These are phyloP conservation scores for Enteromius radiatus DNA, from an alignment of 2,797 vertebrate species.

Conservation along the genomic window DNA sequence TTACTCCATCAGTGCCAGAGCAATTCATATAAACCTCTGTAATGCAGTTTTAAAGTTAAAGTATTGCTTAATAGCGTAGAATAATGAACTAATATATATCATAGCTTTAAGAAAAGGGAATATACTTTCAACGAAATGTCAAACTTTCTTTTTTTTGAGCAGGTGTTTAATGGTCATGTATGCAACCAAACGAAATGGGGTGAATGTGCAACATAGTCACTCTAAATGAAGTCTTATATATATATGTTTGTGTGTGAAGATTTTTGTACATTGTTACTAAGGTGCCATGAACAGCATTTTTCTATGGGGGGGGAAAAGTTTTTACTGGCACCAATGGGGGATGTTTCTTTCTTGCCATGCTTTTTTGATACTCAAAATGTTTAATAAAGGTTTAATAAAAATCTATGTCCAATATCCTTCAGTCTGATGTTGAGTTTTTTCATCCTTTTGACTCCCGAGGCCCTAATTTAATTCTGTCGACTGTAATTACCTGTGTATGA, in stretches of 20 bases:
- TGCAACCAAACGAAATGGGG: background rate
- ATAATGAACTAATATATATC: slow-evolving; percentile 27
- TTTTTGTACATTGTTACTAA: slow-evolving; percentile 8
- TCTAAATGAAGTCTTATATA: slow-evolving; percentile 1
- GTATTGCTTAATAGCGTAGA: background rate
- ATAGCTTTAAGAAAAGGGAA: slow-evolving; percentile 18
- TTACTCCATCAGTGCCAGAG: slow-evolving; percentile 26
- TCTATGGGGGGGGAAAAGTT: slow-evolving; percentile 5
- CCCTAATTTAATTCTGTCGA: slow-evolving; percentile 1
- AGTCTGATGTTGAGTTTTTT: background rate
- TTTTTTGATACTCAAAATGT: slow-evolving; percentile 51
- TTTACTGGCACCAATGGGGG: slow-evolving; percentile 24
- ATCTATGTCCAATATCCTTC: slow-evolving; percentile 38
- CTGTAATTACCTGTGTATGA: slow-evolving; percentile 17
- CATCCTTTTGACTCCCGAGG: background rate
- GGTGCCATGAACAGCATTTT: slow-evolving; percentile 14
- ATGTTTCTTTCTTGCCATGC: slow-evolving; percentile 52
- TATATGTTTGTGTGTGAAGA: background rate
- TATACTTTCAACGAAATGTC: background rate
- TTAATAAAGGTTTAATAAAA: slow-evolving; percentile 56
- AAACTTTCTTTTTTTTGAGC: background rate
- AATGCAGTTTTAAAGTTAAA: slow-evolving; percentile 24
- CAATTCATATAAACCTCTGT: slow-evolving; percentile 11
- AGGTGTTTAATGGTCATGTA: slow-evolving; percentile 10
- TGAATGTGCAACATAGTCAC: slow-evolving; percentile 23